Percentiles rank a stretch among this genome's conserved stretches.
Conservation (phyloP, 1,140 invertebrate genomes). For the Homarus americanus region DNA sequence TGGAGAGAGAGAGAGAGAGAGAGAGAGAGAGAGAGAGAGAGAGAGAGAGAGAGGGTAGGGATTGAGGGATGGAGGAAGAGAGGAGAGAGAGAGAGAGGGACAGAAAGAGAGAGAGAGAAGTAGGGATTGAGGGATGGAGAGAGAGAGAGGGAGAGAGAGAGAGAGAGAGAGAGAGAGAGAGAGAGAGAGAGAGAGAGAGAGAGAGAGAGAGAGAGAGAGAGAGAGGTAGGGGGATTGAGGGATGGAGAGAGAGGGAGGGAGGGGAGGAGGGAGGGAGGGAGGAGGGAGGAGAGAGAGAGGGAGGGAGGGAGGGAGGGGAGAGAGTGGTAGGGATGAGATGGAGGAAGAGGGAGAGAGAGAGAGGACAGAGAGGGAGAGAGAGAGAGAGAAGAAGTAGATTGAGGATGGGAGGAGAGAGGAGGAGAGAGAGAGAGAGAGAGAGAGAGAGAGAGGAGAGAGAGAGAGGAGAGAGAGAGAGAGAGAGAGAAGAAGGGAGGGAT, state of each 20-base stretch:
- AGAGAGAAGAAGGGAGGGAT: background rate
- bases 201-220: background rate
- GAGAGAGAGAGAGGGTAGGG: too few relatives aligned
- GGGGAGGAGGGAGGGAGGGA: background rate
- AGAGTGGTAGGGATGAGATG: too few relatives aligned
- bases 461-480: background rate
- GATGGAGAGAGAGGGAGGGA: background rate
- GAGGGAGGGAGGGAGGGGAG: background rate
- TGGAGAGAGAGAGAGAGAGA: too few relatives aligned
- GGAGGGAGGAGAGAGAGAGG: background rate
- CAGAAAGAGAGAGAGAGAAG: too few relatives aligned
- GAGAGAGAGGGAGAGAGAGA: background rate
- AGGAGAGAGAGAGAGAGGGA: background rate
- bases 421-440: background rate
- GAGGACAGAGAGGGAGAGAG: background rate
- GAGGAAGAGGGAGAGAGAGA: background rate
- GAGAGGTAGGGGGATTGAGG: background rate
- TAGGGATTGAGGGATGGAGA: too few relatives aligned
- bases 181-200: background rate
- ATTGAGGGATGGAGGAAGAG: too few relatives aligned
- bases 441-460: background rate
- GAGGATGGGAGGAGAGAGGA: background rate
- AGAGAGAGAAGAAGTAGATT: background rate
- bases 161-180: constrained; percentile 19
- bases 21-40: too few relatives aligned